Conservation (phyloP, 2,113 vertebrate genomes). For the Eulemur macaco region DNA sequence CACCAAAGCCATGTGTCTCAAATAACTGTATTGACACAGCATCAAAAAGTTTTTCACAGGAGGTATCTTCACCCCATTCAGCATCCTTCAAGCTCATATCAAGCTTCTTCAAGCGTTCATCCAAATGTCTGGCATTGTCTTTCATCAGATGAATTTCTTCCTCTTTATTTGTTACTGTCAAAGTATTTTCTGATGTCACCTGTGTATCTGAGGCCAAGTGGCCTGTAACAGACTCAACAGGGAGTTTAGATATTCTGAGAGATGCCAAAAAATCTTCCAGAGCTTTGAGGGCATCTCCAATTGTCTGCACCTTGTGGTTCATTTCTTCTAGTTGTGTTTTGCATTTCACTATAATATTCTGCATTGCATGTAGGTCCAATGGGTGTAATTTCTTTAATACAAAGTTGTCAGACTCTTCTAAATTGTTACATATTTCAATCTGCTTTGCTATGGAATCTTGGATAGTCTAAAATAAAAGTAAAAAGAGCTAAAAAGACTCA, state of each 20-base stretch:
- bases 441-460: slow-evolving; percentile 82
- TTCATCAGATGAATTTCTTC: slow-evolving; percentile 84
- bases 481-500: slow-evolving; percentile 5
- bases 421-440: slow-evolving; percentile 85
- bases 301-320: slow-evolving; percentile 84
- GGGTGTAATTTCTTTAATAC: slow-evolving; percentile 84
- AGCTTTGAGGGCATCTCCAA: slow-evolving; percentile 85
- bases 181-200: slow-evolving; percentile 71
- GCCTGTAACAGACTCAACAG: slow-evolving; percentile 74
- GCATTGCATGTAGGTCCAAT: slow-evolving; percentile 84
- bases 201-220: slow-evolving; percentile 64
- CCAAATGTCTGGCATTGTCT: slow-evolving; percentile 89
- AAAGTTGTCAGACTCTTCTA: slow-evolving; percentile 83
- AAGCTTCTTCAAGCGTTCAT: slow-evolving; percentile 86
- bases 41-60: slow-evolving; percentile 88
- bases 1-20: slow-evolving; percentile 4
- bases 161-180: slow-evolving; percentile 76
- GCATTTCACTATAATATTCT: slow-evolving; percentile 84
- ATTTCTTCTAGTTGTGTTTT: slow-evolving; percentile 87
- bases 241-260: slow-evolving; percentile 84
- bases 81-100: slow-evolving; percentile 84
- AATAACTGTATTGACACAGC: slow-evolving; percentile 81
- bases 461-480: slow-evolving; percentile 77
- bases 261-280: slow-evolving; percentile 91
- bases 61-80: slow-evolving; percentile 73